Evolutionary conservation across 2,888 invertebrate species (phyloP).

Genomic region (Eupsilia transversa): DNA sequence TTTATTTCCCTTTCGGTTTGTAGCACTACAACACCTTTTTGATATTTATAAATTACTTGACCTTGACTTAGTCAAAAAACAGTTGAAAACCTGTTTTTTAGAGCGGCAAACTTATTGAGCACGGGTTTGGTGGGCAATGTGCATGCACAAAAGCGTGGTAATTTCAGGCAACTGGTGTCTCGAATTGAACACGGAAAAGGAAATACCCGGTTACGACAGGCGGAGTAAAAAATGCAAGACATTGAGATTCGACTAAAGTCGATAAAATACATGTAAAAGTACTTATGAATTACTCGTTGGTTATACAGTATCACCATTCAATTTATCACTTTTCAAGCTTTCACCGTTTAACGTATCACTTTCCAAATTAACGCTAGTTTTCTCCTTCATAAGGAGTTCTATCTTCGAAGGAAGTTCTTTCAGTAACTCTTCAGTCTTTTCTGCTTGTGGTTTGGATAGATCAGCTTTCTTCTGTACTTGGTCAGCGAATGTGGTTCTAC

Average conservation of each 20-base stretch:
- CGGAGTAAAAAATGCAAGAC: conserved; percentile 6
- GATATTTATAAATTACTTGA: background rate
- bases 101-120: background rate
- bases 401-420: conserved; percentile 73
- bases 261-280: conserved; percentile 8
- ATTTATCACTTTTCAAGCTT: conserved; percentile 23
- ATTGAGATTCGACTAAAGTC: conserved; percentile 44
- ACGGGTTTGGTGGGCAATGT: background rate
- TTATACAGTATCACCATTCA: conserved; percentile 41
- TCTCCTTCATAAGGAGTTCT: conserved; percentile 72
- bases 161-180: background rate
- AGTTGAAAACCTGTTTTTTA: background rate
- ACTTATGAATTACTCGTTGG: conserved; percentile 32
- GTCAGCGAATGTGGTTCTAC: conserved; percentile 82
- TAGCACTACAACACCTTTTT: background rate
- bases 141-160: background rate
- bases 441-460: conserved; percentile 24
- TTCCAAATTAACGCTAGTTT: conserved; percentile 35
- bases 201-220: conserved; percentile 4
- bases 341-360: conserved; percentile 38
- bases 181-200: background rate
- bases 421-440: conserved; percentile 67
- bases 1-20: background rate
- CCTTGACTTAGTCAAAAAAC: background rate
- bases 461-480: conserved; percentile 75